Conservation (phyloP, 2,113 vertebrate species). For the Lycocorax pyrrhopterus region DNA sequence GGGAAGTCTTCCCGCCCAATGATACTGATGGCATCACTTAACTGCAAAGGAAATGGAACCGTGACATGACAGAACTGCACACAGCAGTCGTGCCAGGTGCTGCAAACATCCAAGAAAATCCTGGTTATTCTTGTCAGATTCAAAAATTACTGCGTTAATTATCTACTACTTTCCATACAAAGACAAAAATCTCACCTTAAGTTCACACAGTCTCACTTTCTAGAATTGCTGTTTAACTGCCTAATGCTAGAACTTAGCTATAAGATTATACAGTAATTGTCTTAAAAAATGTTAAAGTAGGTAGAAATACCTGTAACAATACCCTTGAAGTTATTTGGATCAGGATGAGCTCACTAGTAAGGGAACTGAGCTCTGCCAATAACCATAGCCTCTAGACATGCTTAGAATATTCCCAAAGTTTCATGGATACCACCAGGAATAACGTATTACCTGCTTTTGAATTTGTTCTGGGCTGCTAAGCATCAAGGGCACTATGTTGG, state of each 20-base stretch:
- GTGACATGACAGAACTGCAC: neutral
- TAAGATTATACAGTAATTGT: neutral
- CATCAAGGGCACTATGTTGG: constrained; percentile 98
- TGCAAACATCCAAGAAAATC: neutral
- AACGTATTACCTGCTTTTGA: constrained; percentile 88
- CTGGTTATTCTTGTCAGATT: neutral
- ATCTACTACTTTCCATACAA: neutral
- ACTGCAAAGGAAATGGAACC: constrained; percentile 57
- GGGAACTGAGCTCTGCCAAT: neutral
- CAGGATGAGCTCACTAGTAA: neutral
- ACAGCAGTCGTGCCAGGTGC: neutral
- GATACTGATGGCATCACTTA: constrained; percentile 98
- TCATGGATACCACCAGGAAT: neutral
- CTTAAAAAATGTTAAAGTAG: neutral
- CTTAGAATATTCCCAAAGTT: neutral
- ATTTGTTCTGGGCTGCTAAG: constrained; percentile 97
- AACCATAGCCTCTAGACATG: neutral
- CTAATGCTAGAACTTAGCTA: neutral
- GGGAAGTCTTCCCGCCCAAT: constrained; percentile 97
- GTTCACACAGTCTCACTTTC: neutral
- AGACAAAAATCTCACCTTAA: neutral
- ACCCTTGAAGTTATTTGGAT: neutral
- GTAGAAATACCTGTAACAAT: neutral
- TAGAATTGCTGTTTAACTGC: neutral
- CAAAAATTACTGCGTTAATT: neutral